These are phyloP conservation scores for Chloropsis hardwickii DNA, from an alignment of 2,113 vertebrate genomes.

Conservation along the genomic window DNA sequence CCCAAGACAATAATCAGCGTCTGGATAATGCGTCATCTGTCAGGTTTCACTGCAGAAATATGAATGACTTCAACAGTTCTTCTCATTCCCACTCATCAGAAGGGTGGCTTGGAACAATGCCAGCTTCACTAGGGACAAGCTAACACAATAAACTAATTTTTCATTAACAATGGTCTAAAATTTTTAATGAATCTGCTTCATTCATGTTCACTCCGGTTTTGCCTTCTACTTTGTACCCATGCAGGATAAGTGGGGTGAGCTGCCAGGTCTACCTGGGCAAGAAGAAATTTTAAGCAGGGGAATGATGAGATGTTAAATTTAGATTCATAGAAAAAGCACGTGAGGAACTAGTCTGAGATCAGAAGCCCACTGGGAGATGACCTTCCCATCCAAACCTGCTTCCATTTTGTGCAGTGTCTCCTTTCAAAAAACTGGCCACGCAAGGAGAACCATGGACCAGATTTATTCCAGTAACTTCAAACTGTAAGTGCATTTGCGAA, in stretches of 20 bases:
- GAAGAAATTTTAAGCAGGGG: not conserved
- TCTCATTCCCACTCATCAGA: not conserved
- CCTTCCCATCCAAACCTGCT: not conserved
- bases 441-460: not conserved
- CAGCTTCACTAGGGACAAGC: not conserved
- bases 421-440: not conserved
- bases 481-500: not conserved
- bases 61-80: not conserved
- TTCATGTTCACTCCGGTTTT: not conserved
- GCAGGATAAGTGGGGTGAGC: not conserved
- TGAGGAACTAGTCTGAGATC: not conserved
- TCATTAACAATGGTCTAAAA: not conserved
- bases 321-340: not conserved
- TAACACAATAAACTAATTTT: slow-evolving; percentile 11
- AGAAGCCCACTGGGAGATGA: not conserved
- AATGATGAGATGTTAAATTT: not conserved
- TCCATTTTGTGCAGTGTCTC: not conserved
- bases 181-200: slow-evolving; percentile 2
- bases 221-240: not conserved
- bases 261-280: not conserved
- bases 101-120: not conserved
- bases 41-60: not conserved
- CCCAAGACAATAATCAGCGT: not conserved
- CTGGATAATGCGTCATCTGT: not conserved
- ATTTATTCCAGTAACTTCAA: slow-evolving; percentile 48